Base-by-base conservation (phyloP, 2,113 vertebrate genomes). In the Cebus imitator region DNA sequence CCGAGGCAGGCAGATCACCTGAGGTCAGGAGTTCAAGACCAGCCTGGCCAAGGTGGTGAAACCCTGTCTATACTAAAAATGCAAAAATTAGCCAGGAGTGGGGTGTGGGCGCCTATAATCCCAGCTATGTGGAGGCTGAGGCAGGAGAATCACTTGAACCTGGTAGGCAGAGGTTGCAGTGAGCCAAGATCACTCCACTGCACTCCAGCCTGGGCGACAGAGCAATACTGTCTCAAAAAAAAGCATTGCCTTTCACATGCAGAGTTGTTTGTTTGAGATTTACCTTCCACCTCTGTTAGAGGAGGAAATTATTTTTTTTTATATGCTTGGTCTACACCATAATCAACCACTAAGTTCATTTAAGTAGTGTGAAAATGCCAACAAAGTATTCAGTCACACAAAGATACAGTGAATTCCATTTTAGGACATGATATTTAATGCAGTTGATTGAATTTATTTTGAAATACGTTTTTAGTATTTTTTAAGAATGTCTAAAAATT, bases 361-460 rank as follows among this genome's bases (percentile, higher is more conserved):
- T 80, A 79, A 30, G n/a, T 94, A 58, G 21, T 48, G 3, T 76
- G 32, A 66, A 87, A 79, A 79, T 79, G 45, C 81, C 79, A 93
- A n/a, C 76, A 58, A 72, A 68, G 27, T 79, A 68, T 52, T 48
- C 92, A n/a, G 45, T 93, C 91, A 87, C n/a, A 37, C 12, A 78
- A 48, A 93, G 43, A 57, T 73, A 25, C 20, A 64, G 18, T 58
- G n/a, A 87, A 79, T 90, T 87, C 48, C 17, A 20, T 79, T 80
- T 93, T 27, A 76, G 25, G 32, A 17, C 18, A n/a, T 78, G 37
- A 70, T 80, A 32, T 3, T 87, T 27, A 93, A 43, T 96, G 32
- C 18, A 86, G 25, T 95, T 78, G 18, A 70, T 17, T 58, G 81
- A 88, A 82, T 76, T 94, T 21, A 4, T 83, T 97, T 89, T 82